Evolutionary conservation across 2,797 vertebrate species (phyloP), one percentile per base, ranked within the genome.

Genomic region (Diplodus sargus): DNA sequence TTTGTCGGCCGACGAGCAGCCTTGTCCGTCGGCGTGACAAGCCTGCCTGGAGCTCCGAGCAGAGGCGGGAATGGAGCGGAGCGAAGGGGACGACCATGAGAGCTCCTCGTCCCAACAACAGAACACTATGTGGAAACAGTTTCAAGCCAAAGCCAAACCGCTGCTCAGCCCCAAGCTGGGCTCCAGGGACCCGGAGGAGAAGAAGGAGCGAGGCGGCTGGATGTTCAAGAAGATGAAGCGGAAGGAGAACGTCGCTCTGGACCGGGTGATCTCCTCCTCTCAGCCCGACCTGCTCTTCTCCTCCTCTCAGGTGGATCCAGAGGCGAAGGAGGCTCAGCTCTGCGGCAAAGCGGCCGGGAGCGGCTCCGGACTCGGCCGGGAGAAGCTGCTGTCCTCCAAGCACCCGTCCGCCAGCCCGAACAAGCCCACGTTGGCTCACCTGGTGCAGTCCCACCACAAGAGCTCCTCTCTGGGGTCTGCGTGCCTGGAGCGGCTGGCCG

Each of bases 221-320:
- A 87, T 93, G 76, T 96, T 96, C 80, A 93, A 92, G 70, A 96
- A 83, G 83, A 96, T 91, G 56, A 95, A 93, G 53, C 71, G 88
- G 79, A 92, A 90, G 83, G 92, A 86, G 0, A 42, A 8, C 72
- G 94, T 85, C 63, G 94, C 81, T 65, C 91, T 97, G 84, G 96
- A 97, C 88, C 94, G 96, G 30, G 92, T 96, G 43, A 94, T 97
- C 63, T 97, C 97, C 5, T 96, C 95, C 45, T 97, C 97, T 0
- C 96, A 97, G 89, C 97, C 97, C 71, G 97, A 97, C 83, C 92
- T 98, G 57, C 94, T 95, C 88, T 96, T 94, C 93, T 95, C 95
- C 11, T 95, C 95, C 11, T 91, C 92, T 1, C 84, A 88, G 5
- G 90, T 91, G 74, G 90, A 93, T 4, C 57, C 0, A 1, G 80